Evolutionary conservation across 2,888 invertebrate species (phyloP).

Genomic region (Amphimallon solstitiale): DNA sequence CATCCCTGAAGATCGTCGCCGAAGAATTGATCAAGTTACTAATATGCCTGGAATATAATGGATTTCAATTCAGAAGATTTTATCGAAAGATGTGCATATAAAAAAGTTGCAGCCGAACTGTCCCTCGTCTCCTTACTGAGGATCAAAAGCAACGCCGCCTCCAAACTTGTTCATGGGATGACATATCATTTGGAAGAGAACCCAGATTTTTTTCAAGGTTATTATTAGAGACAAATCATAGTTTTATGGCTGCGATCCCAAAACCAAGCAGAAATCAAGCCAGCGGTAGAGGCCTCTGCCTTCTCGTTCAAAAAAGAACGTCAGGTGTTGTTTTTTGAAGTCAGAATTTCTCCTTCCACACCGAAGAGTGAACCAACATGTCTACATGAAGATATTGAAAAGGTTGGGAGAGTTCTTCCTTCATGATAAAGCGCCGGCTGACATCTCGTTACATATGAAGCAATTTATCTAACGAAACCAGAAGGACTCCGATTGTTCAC

Average conservation of each 20-base stretch:
- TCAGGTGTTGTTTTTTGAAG: not conserved
- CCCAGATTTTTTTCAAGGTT: slow-evolving; percentile 41
- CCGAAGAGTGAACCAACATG: too few species aligned
- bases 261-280: slow-evolving; percentile 44
- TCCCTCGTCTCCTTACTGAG: slow-evolving; percentile 38
- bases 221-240: slow-evolving; percentile 43
- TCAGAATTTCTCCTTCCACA: not conserved
- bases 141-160: slow-evolving; percentile 34
- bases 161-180: slow-evolving; percentile 29
- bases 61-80: slow-evolving; percentile 33
- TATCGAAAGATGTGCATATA: slow-evolving; percentile 37
- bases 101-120: slow-evolving; percentile 37
- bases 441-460: too few species aligned
- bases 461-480: too few species aligned
- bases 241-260: slow-evolving; percentile 42
- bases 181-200: slow-evolving; percentile 41
- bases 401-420: too few species aligned
- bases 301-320: not conserved
- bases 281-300: slow-evolving; percentile 42
- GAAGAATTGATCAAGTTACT: slow-evolving; percentile 21
- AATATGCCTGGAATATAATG: slow-evolving; percentile 26
- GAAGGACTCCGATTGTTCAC: too few species aligned
- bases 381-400: too few species aligned
- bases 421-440: too few species aligned
- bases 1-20: slow-evolving; percentile 27